Conservation (phyloP, 1,140 invertebrate genomes). For the Magallana ariakensis region DNA sequence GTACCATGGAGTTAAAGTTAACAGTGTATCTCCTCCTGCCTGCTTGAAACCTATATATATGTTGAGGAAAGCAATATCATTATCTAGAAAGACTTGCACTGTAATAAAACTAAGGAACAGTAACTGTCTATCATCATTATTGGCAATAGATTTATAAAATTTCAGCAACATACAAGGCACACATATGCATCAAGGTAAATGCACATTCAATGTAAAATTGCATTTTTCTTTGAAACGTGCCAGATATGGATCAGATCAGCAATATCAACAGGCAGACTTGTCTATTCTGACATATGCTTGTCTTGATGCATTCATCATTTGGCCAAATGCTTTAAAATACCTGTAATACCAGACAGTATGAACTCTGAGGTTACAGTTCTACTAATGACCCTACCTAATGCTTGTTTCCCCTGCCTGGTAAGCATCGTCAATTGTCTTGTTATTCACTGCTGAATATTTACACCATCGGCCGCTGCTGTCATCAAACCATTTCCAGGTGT, state of each 20-base stretch:
- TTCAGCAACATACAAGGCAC: too few species aligned
- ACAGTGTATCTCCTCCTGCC: slow-evolving; percentile 89
- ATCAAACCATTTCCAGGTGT: slow-evolving; percentile 93
- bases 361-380: background rate
- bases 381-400: slow-evolving; percentile 79
- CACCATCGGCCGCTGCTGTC: slow-evolving; percentile 90
- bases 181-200: too few species aligned
- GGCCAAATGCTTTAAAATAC: background rate
- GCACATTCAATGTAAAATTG: too few species aligned
- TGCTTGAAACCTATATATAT: slow-evolving; percentile 83
- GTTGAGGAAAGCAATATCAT: too few species aligned
- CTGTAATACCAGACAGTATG: background rate
- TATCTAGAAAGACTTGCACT: too few species aligned
- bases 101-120: too few species aligned
- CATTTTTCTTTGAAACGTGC: background rate
- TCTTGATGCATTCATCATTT: slow-evolving; percentile 40
- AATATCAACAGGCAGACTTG: slow-evolving; percentile 34
- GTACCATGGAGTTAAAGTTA: slow-evolving; percentile 90
- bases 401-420: slow-evolving; percentile 88
- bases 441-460: slow-evolving; percentile 87
- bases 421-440: slow-evolving; percentile 90
- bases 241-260: background rate
- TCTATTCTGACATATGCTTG: slow-evolving; percentile 42
- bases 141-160: too few species aligned
- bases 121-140: too few species aligned